A percentile compares a stretch with the other conserved stretches of the same genome.
Evolutionary conservation across 2,888 invertebrate species (phyloP).

Genomic region (Taenaris catops): DNA sequence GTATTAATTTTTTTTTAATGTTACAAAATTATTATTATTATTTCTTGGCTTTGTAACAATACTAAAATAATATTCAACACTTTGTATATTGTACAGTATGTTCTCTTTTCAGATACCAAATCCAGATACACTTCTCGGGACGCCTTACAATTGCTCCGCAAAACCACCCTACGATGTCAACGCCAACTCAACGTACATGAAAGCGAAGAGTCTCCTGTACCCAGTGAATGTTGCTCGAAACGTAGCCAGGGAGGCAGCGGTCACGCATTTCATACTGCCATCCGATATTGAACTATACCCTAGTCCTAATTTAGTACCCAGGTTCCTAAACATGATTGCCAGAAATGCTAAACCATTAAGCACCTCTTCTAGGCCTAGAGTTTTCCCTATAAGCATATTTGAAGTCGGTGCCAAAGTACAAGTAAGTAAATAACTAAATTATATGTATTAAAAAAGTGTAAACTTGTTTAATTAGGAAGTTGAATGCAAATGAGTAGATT

Average conservation of each 20-base stretch:
- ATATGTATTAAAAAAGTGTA: too few relatives aligned
- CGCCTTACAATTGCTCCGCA: slow-evolving; percentile 85
- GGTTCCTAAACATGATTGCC: slow-evolving; percentile 92
- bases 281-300: slow-evolving; percentile 96
- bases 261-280: slow-evolving; percentile 90
- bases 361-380: slow-evolving; percentile 79
- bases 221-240: slow-evolving; percentile 95
- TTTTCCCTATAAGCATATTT: slow-evolving; percentile 93
- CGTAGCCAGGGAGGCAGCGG: slow-evolving; percentile 90
- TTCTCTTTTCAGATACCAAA: slow-evolving; percentile 82
- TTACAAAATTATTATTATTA: too few relatives aligned
- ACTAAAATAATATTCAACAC: too few relatives aligned
- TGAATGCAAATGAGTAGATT: too few relatives aligned
- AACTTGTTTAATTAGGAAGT: too few relatives aligned
- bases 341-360: slow-evolving; percentile 83
- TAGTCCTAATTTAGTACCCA: slow-evolving; percentile 87
- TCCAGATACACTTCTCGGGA: slow-evolving; percentile 79
- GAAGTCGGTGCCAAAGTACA: slow-evolving; percentile 84
- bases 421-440: slow-evolving; percentile 55
- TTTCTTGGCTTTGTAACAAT: too few relatives aligned
- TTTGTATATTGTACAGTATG: slow-evolving; percentile 3
- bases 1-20: too few relatives aligned
- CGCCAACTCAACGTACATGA: slow-evolving; percentile 85
- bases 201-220: slow-evolving; percentile 89
- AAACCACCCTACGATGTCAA: slow-evolving; percentile 84